Evolutionary conservation across 2,888 invertebrate genomes (phyloP).

Genomic region (Parnassius orleans): DNA sequence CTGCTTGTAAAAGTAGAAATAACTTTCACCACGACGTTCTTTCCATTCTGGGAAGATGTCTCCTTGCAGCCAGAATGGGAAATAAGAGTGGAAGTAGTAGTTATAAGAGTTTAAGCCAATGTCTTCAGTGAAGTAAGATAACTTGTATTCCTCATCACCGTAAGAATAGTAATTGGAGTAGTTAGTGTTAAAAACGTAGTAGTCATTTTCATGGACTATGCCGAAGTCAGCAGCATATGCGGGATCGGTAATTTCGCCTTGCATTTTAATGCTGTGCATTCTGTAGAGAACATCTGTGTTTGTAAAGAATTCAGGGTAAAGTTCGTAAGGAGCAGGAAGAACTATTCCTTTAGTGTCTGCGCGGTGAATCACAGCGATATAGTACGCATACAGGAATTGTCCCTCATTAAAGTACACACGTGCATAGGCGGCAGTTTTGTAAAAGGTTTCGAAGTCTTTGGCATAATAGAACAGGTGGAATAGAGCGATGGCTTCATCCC

Average conservation of each 20-base stretch:
- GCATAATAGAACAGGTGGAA: slow-evolving; percentile 82
- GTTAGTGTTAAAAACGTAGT: slow-evolving; percentile 79
- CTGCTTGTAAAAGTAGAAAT: slow-evolving; percentile 85
- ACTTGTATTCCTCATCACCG: slow-evolving; percentile 78
- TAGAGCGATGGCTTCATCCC: slow-evolving; percentile 73
- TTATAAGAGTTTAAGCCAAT: slow-evolving; percentile 85
- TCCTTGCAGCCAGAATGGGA: slow-evolving; percentile 83
- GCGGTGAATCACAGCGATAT: slow-evolving; percentile 81
- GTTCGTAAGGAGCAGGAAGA: slow-evolving; percentile 85
- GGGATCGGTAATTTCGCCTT: slow-evolving; percentile 47
- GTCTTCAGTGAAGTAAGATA: slow-evolving; percentile 87
- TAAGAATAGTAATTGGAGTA: slow-evolving; percentile 77
- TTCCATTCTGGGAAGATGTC: slow-evolving; percentile 69
- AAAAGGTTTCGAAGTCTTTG: slow-evolving; percentile 82
- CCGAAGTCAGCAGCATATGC: slow-evolving; percentile 58
- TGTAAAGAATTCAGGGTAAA: slow-evolving; percentile 83
- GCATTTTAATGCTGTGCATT: slow-evolving; percentile 66
- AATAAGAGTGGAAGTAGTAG: slow-evolving; percentile 82
- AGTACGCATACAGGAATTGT: slow-evolving; percentile 82
- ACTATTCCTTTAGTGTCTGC: slow-evolving; percentile 79
- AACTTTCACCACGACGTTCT: slow-evolving; percentile 83
- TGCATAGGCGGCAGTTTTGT: slow-evolving; percentile 79
- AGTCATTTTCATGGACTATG: slow-evolving; percentile 58
- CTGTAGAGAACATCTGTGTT: slow-evolving; percentile 78
- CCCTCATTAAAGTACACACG: slow-evolving; percentile 82